Conservation (phyloP, 2,888 invertebrate genomes). For the Cordilura impudica region DNA sequence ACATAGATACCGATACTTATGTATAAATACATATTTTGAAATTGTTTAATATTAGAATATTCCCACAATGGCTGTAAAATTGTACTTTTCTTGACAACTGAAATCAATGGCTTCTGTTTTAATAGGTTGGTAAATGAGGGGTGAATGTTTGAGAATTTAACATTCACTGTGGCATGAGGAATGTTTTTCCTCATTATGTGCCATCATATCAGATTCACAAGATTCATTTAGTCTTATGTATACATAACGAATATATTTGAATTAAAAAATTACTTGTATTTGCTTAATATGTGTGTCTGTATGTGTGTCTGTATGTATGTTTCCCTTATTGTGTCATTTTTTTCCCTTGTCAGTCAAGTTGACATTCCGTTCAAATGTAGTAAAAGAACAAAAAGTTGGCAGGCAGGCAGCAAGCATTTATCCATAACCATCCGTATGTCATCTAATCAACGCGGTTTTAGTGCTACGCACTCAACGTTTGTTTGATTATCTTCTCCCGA, state of each 20-base stretch:
- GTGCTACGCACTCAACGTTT: not conserved
- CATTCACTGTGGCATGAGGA: constrained; percentile 6
- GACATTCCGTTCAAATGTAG: constrained; percentile 41
- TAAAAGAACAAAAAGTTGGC: constrained; percentile 4
- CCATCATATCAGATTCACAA: constrained; percentile 44
- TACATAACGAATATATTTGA: constrained; percentile 28
- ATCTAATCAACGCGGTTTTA: constrained; percentile 58
- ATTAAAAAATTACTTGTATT: constrained; percentile 4
- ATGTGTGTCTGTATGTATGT: not conserved
- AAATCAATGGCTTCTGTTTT: constrained; percentile 50
- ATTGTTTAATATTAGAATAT: constrained; percentile 17
- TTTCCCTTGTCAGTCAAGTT: constrained; percentile 51
- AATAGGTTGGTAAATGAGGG: constrained; percentile 19
- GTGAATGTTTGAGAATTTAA: not conserved
- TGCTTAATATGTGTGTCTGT: not conserved
- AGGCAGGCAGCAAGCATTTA: constrained; percentile 29
- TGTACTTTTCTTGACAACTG: not conserved
- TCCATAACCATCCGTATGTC: constrained; percentile 46
- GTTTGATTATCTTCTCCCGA: not conserved
- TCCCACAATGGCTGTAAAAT: constrained; percentile 35
- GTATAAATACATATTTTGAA: constrained; percentile 6
- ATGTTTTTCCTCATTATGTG: constrained; percentile 32
- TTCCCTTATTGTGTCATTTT: constrained; percentile 17
- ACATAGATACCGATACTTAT: not conserved
- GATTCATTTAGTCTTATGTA: constrained; percentile 43